phyloP scores from a whole-genome alignment of 2,113 vertebrate genomes.

The Morone chrysops region DNA sequence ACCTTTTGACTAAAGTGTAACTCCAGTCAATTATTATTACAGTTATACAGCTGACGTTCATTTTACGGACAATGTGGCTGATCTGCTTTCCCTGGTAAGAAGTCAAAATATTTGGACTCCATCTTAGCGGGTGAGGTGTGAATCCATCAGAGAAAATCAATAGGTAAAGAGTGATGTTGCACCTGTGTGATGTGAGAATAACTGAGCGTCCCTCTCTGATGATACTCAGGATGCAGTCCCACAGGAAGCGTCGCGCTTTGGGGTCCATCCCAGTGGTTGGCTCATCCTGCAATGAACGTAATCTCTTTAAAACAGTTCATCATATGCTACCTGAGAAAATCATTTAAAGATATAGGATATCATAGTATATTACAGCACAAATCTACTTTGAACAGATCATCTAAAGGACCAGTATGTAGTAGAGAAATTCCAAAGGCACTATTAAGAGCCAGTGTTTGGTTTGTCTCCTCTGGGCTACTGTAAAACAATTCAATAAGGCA shows the following conservation, averaged over 20 bases:
- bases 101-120: slow-evolving; percentile 41
- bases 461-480: too few relatives aligned
- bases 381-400: neutral
- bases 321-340: neutral
- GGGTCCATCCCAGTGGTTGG: slow-evolving; percentile 99
- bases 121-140: neutral
- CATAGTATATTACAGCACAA: neutral
- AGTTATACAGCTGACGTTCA: slow-evolving; percentile 26
- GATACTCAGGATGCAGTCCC: slow-evolving; percentile 96
- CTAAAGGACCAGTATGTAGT: too few relatives aligned
- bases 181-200: slow-evolving; percentile 98
- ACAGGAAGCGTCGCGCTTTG: slow-evolving; percentile 95
- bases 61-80: slow-evolving; percentile 17
- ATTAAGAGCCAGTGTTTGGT: too few relatives aligned
- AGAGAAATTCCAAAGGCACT: too few relatives aligned
- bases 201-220: slow-evolving; percentile 96
- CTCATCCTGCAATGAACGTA: slow-evolving; percentile 87
- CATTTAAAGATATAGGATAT: neutral
- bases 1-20: slow-evolving; percentile 46
- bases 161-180: neutral
- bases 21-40: slow-evolving; percentile 56
- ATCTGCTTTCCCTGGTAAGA: neutral
- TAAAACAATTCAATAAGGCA: too few relatives aligned
- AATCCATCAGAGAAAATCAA: slow-evolving; percentile 15
- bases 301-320: neutral